Percentiles rank a stretch among this genome's conserved stretches.
These are phyloP conservation scores for Mus minutoides DNA, from an alignment of 2,797 vertebrate species.

Conservation along the genomic window DNA sequence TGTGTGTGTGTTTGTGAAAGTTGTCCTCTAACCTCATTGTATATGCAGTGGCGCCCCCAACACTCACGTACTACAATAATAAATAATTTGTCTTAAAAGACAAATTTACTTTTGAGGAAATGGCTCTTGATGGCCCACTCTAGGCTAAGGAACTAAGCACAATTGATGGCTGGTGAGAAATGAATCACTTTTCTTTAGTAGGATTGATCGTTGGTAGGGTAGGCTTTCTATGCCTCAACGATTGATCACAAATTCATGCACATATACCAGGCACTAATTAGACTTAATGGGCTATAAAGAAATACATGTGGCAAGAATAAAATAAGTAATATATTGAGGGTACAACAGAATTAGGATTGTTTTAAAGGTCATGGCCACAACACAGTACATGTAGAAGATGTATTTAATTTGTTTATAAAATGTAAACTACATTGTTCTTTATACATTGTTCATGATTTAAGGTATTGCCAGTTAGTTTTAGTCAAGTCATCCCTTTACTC, in stretches of 20 bases:
- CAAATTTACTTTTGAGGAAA: neutral
- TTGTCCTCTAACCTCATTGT: neutral
- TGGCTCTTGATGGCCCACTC: too few species aligned
- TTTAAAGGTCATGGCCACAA: neutral
- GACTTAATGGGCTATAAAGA: neutral
- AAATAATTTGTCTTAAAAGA: neutral
- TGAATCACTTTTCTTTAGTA: neutral
- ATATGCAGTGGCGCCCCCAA: too few species aligned
- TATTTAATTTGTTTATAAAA: neutral
- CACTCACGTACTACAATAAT: neutral
- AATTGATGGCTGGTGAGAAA: neutral
- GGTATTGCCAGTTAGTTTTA: neutral
- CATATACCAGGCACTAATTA: neutral
- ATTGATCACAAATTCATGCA: neutral
- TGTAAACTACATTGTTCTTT: neutral
- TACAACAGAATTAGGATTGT: neutral
- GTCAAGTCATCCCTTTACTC: neutral
- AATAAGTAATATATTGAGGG: neutral
- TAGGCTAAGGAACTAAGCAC: neutral
- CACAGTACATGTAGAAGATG: neutral
- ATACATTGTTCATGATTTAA: neutral
- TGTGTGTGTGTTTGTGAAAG: neutral
- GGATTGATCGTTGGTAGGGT: neutral
- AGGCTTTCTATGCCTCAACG: neutral
- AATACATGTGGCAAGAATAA: neutral